phyloP scores from a whole-genome alignment of 2,113 vertebrate genomes.

The Bujurquina vittata region DNA sequence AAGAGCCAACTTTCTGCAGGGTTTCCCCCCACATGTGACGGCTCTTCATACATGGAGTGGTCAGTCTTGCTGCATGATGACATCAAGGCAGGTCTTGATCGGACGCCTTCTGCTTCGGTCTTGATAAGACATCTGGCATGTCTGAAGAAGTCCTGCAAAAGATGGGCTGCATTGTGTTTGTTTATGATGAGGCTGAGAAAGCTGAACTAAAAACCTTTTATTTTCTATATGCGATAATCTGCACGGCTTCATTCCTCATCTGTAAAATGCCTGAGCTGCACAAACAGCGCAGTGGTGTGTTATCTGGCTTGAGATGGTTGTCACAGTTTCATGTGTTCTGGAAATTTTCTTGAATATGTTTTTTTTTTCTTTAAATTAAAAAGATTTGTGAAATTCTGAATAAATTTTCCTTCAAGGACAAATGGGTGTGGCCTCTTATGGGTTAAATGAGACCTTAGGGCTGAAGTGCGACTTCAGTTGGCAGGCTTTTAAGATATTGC shows the following conservation, averaged over 20 bases:
- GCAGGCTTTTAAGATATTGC: background rate
- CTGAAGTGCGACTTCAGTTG: background rate
- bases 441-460: background rate
- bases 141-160: slow-evolving; percentile 78
- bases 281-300: background rate
- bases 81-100: slow-evolving; percentile 74
- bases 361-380: too few relatives aligned
- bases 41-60: too few relatives aligned
- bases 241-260: background rate
- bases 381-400: too few relatives aligned
- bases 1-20: background rate
- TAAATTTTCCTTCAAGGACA: too few relatives aligned
- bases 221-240: background rate
- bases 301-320: background rate
- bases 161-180: background rate
- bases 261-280: background rate
- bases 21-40: background rate
- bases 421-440: too few relatives aligned
- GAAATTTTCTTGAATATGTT: too few relatives aligned
- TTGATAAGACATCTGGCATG: slow-evolving; percentile 77
- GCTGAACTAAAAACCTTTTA: background rate
- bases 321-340: too few relatives aligned
- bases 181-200: background rate
- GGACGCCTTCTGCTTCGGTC: slow-evolving; percentile 68
- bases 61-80: slow-evolving; percentile 3